Base-by-base conservation (phyloP, 2,113 vertebrate genomes). In the Amphiprion ocellaris region DNA sequence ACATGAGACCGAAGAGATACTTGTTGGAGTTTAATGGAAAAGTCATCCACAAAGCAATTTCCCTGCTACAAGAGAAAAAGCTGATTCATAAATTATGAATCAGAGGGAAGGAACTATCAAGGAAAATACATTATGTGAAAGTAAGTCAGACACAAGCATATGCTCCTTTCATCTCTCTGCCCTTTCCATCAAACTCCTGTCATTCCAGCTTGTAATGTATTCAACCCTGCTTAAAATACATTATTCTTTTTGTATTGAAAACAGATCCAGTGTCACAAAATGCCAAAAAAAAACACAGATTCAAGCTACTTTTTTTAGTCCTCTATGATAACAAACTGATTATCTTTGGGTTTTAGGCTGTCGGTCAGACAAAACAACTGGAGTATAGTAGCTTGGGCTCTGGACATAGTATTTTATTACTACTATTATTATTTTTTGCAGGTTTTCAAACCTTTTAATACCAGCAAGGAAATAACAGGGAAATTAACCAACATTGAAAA, bases 51-150 rank as follows among this genome's bases (percentile, higher is more conserved):
- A 60, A 44, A 53, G 61, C 52, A 24, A 54, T 74, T 73, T 61
- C 68, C 62, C 33, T 23, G 63, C 69, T 64, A 28, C 10, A 15
- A 50, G 61, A 70, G 24, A 71, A 30, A 71, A 50, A 39, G 54
- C 24, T 6, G 11, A 33, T 77, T 19, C 70, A 86, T 91, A 74
- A 86, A 82, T 87, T 17, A 90, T 86, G 64, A 71, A 59, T 24
- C 26, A n/a, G 23, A 64, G 19, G 10, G 54, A 68, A 39, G 50
- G 23, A 50, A 56, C 62, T 21, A 73, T 76, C 7, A 55, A 62
- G 59, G 50, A 71, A 54, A 69, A 69, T 55, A 84, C 62, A 33
- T 67, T 46, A 52, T 37, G 55, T 14, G 44, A 69, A 74, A 37
- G 41, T 56, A 41, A 81, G 67, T 62, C 49, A 68, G 65, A 50